Evolutionary conservation across 2,113 vertebrate genomes (phyloP), one percentile per base, ranked within the genome.

Genomic region (Poeciliopsis prolifica): DNA sequence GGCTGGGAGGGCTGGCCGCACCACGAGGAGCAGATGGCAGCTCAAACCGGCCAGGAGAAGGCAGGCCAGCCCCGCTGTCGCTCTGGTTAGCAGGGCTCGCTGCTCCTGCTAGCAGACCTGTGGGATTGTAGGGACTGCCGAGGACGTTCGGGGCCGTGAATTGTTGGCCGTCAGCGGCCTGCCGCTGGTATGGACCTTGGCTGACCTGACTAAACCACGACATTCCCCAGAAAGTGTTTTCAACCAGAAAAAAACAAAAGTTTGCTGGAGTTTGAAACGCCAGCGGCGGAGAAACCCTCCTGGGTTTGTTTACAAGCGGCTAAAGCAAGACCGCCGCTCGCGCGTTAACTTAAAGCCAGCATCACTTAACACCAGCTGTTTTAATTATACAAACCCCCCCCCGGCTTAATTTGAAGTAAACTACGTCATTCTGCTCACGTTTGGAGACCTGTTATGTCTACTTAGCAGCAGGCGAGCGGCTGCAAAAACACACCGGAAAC

Each of bases 141-240:
- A 64, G 33, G 72, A 61, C 12, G n/a, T 78, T 81, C 48, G 78
- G 48, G 13, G 67, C 13, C 31, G 74, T 2, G 22, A 81, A 40
- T 69, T 79, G 70, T 37, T 75, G 83, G 35, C 61, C 64, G 30
- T 73, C 80, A 69, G 80, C 1, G 19, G 83, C 82, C 54, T 80
- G 74, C 58, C 62, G 80, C 4, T 63, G 86, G 58, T 65, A 63
- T 5, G 87, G 78, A 15, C 81, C 68, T 72, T 80, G 88, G 61
- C 69, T 67, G 67, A 87, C 86, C 75, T 90, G 87, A 75, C 54
- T 85, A 78, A 94, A 91, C 92, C 91, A 93, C 83, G 91, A 91
- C 93, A 95, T 94, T 31, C 84, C 84, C 80, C 66, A 37, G 75
- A 70, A 68, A 24, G 48, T 58, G 14, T 60, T 69, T 69, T 68